phyloP scores from a whole-genome alignment of 2,113 vertebrate genomes.

The Phaethornis superciliosus region DNA sequence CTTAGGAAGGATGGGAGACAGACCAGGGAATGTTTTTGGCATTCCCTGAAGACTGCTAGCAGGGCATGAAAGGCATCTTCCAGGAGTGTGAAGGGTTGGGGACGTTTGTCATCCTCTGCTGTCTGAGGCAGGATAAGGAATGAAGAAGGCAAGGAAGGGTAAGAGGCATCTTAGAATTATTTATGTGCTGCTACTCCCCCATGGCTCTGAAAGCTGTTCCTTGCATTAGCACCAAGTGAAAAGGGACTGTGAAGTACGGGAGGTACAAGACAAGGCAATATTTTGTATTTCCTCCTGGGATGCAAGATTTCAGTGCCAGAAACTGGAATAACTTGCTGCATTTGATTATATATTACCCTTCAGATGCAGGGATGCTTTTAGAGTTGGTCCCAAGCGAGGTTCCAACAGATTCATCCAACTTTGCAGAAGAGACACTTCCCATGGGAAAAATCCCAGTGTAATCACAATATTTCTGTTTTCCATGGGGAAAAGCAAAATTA shows the following conservation, averaged over 20 bases:
- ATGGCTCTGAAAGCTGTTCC: slow-evolving; percentile 28
- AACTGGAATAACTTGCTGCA: background rate
- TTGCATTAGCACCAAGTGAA: background rate
- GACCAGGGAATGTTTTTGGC: background rate
- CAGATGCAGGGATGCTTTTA: background rate
- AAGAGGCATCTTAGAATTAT: slow-evolving; percentile 11
- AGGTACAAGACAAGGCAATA: background rate
- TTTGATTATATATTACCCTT: background rate
- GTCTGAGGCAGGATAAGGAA: background rate
- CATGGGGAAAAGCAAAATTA: background rate
- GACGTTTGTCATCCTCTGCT: background rate
- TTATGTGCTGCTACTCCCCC: slow-evolving; percentile 34
- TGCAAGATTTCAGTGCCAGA: background rate
- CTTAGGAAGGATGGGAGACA: background rate
- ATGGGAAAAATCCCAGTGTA: background rate
- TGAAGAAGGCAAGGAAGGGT: background rate
- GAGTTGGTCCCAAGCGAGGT: background rate
- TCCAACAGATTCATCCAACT: background rate
- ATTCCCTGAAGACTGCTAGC: background rate
- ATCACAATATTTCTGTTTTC: background rate
- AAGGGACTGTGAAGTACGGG: background rate
- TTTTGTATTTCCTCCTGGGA: slow-evolving; percentile 20
- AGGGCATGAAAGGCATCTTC: background rate
- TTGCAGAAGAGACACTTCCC: background rate
- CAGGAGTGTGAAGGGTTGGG: background rate